phyloP scores from a whole-genome alignment of 2,888 invertebrate genomes.

The Entomobrya proxima region DNA sequence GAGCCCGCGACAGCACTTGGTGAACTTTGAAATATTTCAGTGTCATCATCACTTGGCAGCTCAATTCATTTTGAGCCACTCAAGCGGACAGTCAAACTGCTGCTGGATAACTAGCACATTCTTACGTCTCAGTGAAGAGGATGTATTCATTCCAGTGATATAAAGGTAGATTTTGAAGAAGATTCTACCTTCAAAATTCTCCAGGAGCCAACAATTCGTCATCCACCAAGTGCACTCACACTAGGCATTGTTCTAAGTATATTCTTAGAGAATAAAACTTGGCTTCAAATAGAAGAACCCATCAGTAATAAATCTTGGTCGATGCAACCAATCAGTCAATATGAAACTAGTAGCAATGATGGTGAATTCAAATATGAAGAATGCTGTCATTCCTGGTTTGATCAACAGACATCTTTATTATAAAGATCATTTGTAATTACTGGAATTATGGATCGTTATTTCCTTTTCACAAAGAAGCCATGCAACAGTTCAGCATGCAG shows the following conservation, averaged over 20 bases:
- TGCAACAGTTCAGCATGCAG: too few relatives aligned
- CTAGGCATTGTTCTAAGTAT: constrained; percentile 1
- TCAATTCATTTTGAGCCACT: constrained; percentile 41
- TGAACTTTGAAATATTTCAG: constrained; percentile 37
- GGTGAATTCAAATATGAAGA: not conserved
- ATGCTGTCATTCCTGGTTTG: not conserved
- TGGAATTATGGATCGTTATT: not conserved
- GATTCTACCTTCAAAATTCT: not conserved
- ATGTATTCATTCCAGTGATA: not conserved
- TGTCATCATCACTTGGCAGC: constrained; percentile 27
- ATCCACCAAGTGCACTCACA: not conserved
- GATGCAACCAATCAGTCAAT: constrained; percentile 14
- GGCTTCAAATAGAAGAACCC: not conserved
- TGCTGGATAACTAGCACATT: not conserved
- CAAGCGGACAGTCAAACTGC: not conserved
- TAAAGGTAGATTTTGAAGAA: not conserved
- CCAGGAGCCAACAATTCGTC: not conserved
- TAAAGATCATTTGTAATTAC: not conserved
- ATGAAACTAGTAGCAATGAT: not conserved
- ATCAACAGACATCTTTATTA: constrained; percentile 8
- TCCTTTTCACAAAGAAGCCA: too few relatives aligned
- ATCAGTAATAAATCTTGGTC: constrained; percentile 19
- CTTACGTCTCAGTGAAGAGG: not conserved
- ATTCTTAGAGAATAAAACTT: too few relatives aligned
- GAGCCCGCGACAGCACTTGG: not conserved